A percentile compares a stretch with the other conserved stretches of the same genome.
Conservation (phyloP, 1,140 invertebrate genomes). For the Aphidius gifuensis region DNA sequence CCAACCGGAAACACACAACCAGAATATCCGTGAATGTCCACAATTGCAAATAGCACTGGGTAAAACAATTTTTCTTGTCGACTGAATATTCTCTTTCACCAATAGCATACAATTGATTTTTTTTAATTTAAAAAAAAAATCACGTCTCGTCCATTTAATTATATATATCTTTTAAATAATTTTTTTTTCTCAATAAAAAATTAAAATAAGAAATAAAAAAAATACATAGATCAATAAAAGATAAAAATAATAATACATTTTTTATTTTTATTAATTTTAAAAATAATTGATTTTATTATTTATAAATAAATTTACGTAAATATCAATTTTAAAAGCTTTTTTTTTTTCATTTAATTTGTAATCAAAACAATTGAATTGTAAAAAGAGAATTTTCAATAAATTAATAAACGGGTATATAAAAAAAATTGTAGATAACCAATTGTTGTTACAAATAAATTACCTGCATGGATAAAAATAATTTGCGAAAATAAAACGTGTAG, state of each 20-base stretch:
- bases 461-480: slow-evolving; percentile 16
- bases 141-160: slow-evolving; percentile 2
- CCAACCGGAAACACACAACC: slow-evolving; percentile 4
- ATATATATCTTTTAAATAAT: background rate
- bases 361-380: background rate
- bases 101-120: background rate
- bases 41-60: slow-evolving; percentile 10
- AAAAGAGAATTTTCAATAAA: background rate
- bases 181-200: no score
- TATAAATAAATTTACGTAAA: no score
- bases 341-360: no score
- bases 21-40: background rate
- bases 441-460: no score
- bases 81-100: background rate
- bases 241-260: no score
- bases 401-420: no score
- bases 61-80: slow-evolving; percentile 14
- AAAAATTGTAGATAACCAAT: no score
- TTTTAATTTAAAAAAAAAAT: background rate
- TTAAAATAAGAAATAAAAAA: no score
- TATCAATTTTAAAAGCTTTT: no score
- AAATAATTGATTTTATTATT: no score
- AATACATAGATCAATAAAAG: no score
- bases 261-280: no score
- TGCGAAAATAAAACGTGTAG: background rate